Evolutionary conservation across 92 coral and sea anemone genomes (phyloP).

Genomic region (Umimayanthus chanpuru): DNA sequence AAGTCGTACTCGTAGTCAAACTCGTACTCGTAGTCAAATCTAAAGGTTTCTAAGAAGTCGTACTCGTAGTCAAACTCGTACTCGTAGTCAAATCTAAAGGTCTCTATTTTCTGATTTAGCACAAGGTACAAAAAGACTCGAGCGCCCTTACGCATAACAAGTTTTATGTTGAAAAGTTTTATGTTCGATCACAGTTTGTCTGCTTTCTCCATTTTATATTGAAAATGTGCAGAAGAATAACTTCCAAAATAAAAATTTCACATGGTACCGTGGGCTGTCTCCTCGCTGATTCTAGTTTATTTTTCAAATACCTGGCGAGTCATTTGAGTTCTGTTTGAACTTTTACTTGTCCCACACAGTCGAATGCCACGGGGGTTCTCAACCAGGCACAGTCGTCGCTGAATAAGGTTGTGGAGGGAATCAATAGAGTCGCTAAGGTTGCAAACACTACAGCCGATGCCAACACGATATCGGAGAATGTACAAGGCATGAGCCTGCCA

Average conservation of each 20-base stretch:
- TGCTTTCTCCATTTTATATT: no score
- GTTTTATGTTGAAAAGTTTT: not conserved
- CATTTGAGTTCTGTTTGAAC: not conserved
- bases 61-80: no score
- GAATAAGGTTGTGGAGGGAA: conserved; percentile 71
- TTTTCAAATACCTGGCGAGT: not conserved
- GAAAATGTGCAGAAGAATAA: not conserved
- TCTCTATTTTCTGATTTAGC: not conserved
- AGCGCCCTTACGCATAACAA: not conserved
- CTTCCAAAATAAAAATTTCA: not conserved
- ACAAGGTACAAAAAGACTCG: no score
- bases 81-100: no score
- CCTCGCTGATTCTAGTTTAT: not conserved
- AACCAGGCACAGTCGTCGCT: conserved; percentile 65
- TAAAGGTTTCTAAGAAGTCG: no score
- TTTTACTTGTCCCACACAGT: conserved; percentile 46
- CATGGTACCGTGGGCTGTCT: not conserved
- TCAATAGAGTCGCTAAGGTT: conserved; percentile 70
- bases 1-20: no score
- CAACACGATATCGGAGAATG: conserved; percentile 72
- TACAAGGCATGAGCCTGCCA: conserved; percentile 74
- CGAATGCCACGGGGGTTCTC: conserved; percentile 81
- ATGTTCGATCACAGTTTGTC: not conserved
- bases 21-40: no score
- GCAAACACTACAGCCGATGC: conserved; percentile 79